phyloP scores from a whole-genome alignment of 92 coral and sea anemone species.

The Desmophyllum pertusum region DNA sequence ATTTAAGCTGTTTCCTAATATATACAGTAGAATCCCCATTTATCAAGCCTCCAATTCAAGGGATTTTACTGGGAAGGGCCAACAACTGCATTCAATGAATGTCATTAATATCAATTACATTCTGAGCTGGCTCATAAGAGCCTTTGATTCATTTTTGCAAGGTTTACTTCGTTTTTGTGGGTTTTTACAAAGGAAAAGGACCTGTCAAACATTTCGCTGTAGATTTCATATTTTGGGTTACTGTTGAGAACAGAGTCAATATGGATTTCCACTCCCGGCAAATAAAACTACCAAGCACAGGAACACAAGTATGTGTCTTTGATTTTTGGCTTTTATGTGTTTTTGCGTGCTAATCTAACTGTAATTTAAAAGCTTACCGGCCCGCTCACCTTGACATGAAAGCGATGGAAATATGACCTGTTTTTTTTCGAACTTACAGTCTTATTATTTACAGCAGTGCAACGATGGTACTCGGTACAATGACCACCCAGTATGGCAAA shows the following conservation, averaged over 20 bases:
- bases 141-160: not conserved
- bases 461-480: not conserved
- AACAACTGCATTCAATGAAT: too few species aligned
- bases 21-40: too few species aligned
- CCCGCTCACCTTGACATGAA: slow-evolving; percentile 16
- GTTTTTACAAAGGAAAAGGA: slow-evolving; percentile 6
- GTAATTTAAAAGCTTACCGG: slow-evolving; percentile 3
- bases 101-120: too few species aligned
- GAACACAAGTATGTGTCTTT: not conserved
- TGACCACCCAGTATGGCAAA: slow-evolving; percentile 16
- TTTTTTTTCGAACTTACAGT: not conserved
- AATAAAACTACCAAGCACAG: not conserved
- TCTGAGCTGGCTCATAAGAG: too few species aligned
- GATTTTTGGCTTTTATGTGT: not conserved
- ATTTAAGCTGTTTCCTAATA: too few species aligned
- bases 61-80: too few species aligned
- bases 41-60: too few species aligned
- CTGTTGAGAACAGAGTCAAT: not conserved
- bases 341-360: not conserved
- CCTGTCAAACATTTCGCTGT: slow-evolving; percentile 17
- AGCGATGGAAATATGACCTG: slow-evolving; percentile 22
- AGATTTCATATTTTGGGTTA: not conserved
- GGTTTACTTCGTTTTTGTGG: not conserved
- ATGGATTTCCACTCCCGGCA: not conserved
- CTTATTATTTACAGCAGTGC: slow-evolving; percentile 15